Base-by-base conservation (phyloP, 1,140 invertebrate species). In the Oreohelix idahoensis region DNA sequence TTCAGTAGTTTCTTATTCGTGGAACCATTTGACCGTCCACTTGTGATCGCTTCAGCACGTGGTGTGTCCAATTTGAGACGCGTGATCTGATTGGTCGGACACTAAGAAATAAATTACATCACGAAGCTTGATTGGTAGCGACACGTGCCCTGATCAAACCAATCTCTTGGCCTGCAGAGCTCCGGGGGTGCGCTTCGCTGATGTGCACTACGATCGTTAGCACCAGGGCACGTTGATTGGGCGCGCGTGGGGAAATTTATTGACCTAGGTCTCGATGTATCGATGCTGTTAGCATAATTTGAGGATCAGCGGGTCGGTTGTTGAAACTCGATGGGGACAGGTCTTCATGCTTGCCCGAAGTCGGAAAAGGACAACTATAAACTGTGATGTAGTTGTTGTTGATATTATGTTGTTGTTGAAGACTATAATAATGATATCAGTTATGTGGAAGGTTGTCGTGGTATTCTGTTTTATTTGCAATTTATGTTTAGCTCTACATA, bases 141-240 rank as follows among this genome's bases (percentile, higher is more conserved):
- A n/a, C 75, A 77, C 75, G 49, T 53, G 75, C 20, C 75, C 35
- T 51, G 75, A 58, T 77, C 75, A 77, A 77, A 77, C 51, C 39
- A 53, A 77, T 49, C 75, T 77, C 75, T 49, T 58, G 45, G 71
- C 42, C 38, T 42, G 71, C 39, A 74, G 71, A 74, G 75, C 32
- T 49, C 51, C 10, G n/a, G n/a, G 29, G 51, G 32, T 36, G 49
- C n/a, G 39, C 17, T 36, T 53, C 11, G 45, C 11, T 26, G 36
- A 73, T 42, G 39, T 23, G 71, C 1, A 17, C 51, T 49, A 10
- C 49, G 75, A 77, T 36, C 45, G 75, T 51, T 49, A 77, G 49
- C 32, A 45, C 32, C n/a, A 20, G 26, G 17, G 36, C 63, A 39
- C 32, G 49, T 15, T 53, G 49, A 77, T 77, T 77, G 75, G 75